These are phyloP conservation scores for Drosophila fuyamai DNA, from an alignment of 1,140 invertebrate genomes.

Conservation along the genomic window DNA sequence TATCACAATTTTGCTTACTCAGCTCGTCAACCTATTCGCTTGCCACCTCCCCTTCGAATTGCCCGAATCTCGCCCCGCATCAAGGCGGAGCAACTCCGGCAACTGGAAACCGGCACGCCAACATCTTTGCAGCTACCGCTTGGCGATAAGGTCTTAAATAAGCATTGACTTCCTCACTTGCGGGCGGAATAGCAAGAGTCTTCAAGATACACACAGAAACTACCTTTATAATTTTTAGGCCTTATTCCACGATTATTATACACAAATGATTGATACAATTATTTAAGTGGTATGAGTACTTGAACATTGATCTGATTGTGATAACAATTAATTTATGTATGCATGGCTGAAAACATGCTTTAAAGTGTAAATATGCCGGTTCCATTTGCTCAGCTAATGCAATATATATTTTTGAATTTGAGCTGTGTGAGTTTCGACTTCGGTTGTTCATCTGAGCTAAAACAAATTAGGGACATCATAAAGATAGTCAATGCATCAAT, in stretches of 20 bases:
- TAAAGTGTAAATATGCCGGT: too few species aligned
- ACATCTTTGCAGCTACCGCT: slow-evolving; percentile 63
- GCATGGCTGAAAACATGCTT: too few species aligned
- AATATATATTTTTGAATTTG: too few species aligned
- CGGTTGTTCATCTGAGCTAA: too few species aligned
- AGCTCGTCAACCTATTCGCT: slow-evolving; percentile 69
- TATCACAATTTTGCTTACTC: slow-evolving; percentile 82
- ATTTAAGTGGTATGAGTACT: background rate
- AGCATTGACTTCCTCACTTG: slow-evolving; percentile 79
- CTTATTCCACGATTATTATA: background rate
- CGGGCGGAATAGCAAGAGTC: slow-evolving; percentile 27
- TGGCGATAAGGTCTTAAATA: slow-evolving; percentile 77
- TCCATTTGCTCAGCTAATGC: too few species aligned
- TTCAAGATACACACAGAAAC: slow-evolving; percentile 11
- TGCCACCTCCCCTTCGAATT: slow-evolving; percentile 45
- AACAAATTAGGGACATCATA: too few species aligned
- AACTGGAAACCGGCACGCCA: slow-evolving; percentile 64
- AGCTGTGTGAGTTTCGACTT: too few species aligned
- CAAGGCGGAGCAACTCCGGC: slow-evolving; percentile 25
- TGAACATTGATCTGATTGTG: background rate
- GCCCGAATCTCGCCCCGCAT: slow-evolving; percentile 26
- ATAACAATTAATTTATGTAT: too few species aligned
- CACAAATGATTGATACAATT: background rate
- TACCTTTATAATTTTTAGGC: background rate
- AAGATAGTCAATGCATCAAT: too few species aligned